These are phyloP conservation scores for Agrochola macilenta DNA, from an alignment of 2,888 invertebrate genomes.

Conservation along the genomic window DNA sequence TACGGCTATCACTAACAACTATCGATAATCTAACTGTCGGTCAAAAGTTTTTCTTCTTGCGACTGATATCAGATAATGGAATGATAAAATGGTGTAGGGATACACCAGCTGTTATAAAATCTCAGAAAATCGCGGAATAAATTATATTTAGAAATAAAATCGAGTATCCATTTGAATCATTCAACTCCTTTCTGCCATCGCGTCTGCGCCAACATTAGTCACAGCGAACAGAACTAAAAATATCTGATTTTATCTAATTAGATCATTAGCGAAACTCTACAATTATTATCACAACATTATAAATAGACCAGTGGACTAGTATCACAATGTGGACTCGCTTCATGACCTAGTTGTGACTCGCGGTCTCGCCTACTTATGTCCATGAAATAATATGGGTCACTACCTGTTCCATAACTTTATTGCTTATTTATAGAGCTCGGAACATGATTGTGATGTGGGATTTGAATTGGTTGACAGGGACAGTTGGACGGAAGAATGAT, in stretches of 20 bases:
- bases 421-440: conserved; percentile 48
- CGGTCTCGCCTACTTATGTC: conserved; percentile 42
- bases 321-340: conserved; percentile 20
- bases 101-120: background rate
- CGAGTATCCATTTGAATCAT: conserved; percentile 9
- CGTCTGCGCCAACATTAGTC: conserved; percentile 30
- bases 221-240: conserved; percentile 38
- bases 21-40: background rate
- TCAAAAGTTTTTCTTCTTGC: too few relatives aligned
- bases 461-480: conserved; percentile 42
- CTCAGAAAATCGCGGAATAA: background rate
- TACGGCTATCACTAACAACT: background rate
- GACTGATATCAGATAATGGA: background rate
- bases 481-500: conserved; percentile 1
- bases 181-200: background rate
- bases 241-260: conserved; percentile 56
- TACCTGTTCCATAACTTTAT: conserved; percentile 43
- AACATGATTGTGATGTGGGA: conserved; percentile 25
- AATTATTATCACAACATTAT: conserved; percentile 28
- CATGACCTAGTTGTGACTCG: conserved; percentile 52
- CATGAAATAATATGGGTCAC: conserved; percentile 55
- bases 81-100: background rate
- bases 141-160: conserved; percentile 8
- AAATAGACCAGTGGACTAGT: conserved; percentile 27
- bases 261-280: conserved; percentile 38